Conservation (phyloP, 1,140 invertebrate species). For the Orchesella cincta region DNA sequence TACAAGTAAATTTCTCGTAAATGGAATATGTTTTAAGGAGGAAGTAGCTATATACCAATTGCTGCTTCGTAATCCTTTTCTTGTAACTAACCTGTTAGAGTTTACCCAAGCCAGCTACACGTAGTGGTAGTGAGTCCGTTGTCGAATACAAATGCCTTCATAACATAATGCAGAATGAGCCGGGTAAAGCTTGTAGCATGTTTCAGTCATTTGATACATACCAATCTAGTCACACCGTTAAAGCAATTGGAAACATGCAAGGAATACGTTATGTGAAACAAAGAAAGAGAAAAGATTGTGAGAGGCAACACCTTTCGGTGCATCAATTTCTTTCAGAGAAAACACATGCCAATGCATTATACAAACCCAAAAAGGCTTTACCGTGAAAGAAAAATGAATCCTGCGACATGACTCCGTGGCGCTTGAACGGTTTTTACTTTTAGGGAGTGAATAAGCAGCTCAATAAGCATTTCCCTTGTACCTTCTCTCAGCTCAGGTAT, state of each 20-base stretch:
- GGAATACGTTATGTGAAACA: background rate
- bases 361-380: no score
- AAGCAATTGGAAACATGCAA: slow-evolving; percentile 6
- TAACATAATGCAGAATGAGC: slow-evolving; percentile 4
- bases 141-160: background rate
- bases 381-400: no score
- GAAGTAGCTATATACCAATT: background rate
- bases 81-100: background rate
- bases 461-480: no score
- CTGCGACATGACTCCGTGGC: no score
- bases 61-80: background rate
- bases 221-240: slow-evolving; percentile 14
- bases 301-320: background rate
- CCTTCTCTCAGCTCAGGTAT: no score
- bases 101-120: background rate
- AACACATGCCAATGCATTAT: no score
- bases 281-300: background rate
- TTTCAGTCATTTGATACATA: slow-evolving; percentile 18
- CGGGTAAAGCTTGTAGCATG: background rate
- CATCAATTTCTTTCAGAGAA: background rate
- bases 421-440: no score
- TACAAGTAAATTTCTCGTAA: background rate
- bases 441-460: no score
- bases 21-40: background rate
- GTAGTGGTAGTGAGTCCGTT: background rate